Percentiles rank a stretch among this genome's conserved stretches.
Evolutionary conservation across 2,888 invertebrate species (phyloP).

Genomic region (Parapristionchus giblindavisi): DNA sequence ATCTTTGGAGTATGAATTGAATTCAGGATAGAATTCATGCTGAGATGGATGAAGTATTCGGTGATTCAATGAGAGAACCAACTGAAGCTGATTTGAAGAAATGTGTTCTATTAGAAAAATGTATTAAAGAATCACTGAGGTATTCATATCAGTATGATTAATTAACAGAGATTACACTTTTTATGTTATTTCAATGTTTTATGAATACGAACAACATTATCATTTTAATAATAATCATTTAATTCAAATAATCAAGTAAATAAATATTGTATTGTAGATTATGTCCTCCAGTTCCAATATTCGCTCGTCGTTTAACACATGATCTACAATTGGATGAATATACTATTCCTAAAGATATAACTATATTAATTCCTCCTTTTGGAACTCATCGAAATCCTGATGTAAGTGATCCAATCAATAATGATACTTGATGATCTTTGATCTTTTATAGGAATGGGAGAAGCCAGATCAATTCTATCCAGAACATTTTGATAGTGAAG

Average conservation of each 20-base stretch:
- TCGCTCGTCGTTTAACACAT: constrained; percentile 61
- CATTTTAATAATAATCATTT: no score
- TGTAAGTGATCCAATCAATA: neutral
- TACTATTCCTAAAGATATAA: constrained; percentile 23
- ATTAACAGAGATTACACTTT: no score
- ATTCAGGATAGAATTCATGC: constrained; percentile 45
- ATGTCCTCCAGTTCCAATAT: constrained; percentile 58
- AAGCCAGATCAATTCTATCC: constrained; percentile 13
- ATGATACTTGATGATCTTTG: neutral
- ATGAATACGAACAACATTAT: no score
- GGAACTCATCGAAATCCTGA: constrained; percentile 26
- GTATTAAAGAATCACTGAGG: constrained; percentile 61
- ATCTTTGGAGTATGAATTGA: neutral
- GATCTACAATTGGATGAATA: constrained; percentile 57
- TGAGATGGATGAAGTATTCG: constrained; percentile 53
- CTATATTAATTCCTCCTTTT: neutral
- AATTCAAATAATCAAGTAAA: neutral
- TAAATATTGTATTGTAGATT: constrained; percentile 43
- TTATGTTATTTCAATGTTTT: no score
- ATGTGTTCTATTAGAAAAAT: constrained; percentile 65
- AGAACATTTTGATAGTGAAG: constrained; percentile 29
- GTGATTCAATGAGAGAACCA: constrained; percentile 55
- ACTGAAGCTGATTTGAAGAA: constrained; percentile 67
- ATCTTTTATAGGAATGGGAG: constrained; percentile 10
- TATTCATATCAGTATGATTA: neutral